Evolutionary conservation across 2,797 vertebrate species (phyloP), one percentile per base, ranked within the genome.

Genomic region (Sciurus vulgaris): DNA sequence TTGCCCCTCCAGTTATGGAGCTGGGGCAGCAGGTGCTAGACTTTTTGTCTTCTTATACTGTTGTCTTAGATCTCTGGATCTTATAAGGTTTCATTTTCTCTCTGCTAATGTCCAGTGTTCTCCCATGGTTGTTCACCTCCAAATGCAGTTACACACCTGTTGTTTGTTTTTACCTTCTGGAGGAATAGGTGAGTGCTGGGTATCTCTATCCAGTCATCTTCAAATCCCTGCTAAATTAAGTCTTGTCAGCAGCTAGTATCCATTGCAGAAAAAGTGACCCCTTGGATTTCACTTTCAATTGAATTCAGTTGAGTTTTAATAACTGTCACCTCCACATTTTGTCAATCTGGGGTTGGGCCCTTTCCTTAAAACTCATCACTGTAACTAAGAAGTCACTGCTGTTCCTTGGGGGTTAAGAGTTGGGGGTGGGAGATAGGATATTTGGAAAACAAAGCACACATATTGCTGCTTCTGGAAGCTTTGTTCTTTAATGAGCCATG

Each of bases 401-500:
- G 5, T 83, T 90, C 65, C 44, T 94, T 81, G 56, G 59, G 59
- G 89, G 28, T 56, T n/a, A 30, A 54, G 49, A 83, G 44, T 61
- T 17, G 41, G 51, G 76, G 69, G 47, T 63, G 70, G 94, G 69
- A 92, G 67, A 63, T 54, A 86, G 69, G 74, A 81, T 73, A 33
- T 69, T 82, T 56, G 96, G 77, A 88, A 96, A 97, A 97, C 63
- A 97, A 97, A 96, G 59, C 88, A 97, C 97, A 96, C 97, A 2
- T 24, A 81, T 4, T 81, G 95, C 79, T 73, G 47, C 88, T 96
- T 97, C 95, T 97, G 91, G 96, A 98, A 98, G 97, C 97, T 98
- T 98, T 98, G 97, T 97, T 98, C 98, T 98, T 99, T 98, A 98
- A 98, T 98, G 97, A 98, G 98, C 93, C 97, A 93, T 73, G 97